Conservation (phyloP, 2,888 invertebrate species). For the Cactoblastis cactorum region DNA sequence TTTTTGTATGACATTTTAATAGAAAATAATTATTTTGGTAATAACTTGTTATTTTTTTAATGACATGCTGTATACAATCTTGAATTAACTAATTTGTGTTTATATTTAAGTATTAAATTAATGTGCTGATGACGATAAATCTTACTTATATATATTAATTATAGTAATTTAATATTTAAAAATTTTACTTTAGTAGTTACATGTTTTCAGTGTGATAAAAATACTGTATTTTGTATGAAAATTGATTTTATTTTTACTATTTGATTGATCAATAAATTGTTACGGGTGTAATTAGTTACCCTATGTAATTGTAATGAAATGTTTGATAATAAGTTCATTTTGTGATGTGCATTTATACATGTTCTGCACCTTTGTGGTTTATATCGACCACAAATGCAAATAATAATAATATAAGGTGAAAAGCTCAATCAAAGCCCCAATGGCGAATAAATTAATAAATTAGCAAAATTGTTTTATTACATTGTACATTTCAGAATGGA, state of each 20-base stretch:
- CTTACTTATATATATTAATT: neutral
- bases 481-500: too few species aligned
- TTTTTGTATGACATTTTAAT: neutral
- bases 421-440: slow-evolving; percentile 26
- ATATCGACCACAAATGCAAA: slow-evolving; percentile 24
- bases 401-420: slow-evolving; percentile 26
- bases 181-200: neutral
- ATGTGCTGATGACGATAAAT: neutral
- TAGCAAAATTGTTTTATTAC: neutral
- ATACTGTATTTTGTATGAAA: slow-evolving; percentile 4
- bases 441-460: slow-evolving; percentile 15
- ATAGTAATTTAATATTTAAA: neutral
- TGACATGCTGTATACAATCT: neutral
- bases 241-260: neutral
- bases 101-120: neutral
- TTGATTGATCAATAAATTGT: neutral
- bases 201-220: neutral
- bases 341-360: neutral
- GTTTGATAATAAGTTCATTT: neutral
- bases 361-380: slow-evolving; percentile 16
- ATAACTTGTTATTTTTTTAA: neutral
- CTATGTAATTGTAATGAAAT: neutral
- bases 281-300: neutral
- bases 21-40: neutral
- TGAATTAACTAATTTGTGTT: neutral